Evolutionary conservation across 2,888 invertebrate species (phyloP).

Genomic region (Rhagonycha fulva): DNA sequence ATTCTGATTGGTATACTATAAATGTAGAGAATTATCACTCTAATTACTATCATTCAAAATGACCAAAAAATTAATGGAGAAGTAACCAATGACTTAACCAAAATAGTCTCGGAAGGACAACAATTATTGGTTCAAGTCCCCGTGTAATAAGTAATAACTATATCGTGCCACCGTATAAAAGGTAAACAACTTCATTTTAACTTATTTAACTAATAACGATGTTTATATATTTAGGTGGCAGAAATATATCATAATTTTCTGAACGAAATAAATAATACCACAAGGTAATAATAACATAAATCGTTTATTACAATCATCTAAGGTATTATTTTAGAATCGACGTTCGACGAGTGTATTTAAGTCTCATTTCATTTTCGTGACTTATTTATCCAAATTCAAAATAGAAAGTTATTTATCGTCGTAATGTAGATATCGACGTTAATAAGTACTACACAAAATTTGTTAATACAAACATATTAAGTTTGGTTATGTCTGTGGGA

Average conservation of each 20-base stretch:
- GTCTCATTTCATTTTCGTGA: conserved; percentile 14
- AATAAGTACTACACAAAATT: conserved; percentile 12
- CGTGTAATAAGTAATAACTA: not conserved
- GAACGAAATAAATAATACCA: not conserved
- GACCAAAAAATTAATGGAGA: too few relatives aligned
- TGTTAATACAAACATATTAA: conserved; percentile 10
- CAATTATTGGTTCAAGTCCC: too few relatives aligned
- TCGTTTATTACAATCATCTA: not conserved
- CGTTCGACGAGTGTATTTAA: conserved; percentile 5
- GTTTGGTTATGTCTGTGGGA: conserved; percentile 15
- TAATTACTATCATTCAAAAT: too few relatives aligned
- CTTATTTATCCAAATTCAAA: conserved; percentile 16
- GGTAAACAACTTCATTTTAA: not conserved
- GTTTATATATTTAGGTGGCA: not conserved
- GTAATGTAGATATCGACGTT: conserved; percentile 15
- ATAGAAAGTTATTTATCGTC: conserved; percentile 11
- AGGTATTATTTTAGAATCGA: conserved; percentile 13
- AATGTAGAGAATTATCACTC: too few relatives aligned
- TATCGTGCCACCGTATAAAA: not conserved
- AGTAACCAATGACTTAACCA: too few relatives aligned
- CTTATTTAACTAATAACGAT: not conserved
- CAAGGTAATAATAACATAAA: not conserved
- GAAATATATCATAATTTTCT: not conserved
- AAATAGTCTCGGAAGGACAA: too few relatives aligned
- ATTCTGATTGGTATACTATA: too few relatives aligned